phyloP scores from a whole-genome alignment of 2,113 vertebrate species.

The Lipophrys pholis region DNA sequence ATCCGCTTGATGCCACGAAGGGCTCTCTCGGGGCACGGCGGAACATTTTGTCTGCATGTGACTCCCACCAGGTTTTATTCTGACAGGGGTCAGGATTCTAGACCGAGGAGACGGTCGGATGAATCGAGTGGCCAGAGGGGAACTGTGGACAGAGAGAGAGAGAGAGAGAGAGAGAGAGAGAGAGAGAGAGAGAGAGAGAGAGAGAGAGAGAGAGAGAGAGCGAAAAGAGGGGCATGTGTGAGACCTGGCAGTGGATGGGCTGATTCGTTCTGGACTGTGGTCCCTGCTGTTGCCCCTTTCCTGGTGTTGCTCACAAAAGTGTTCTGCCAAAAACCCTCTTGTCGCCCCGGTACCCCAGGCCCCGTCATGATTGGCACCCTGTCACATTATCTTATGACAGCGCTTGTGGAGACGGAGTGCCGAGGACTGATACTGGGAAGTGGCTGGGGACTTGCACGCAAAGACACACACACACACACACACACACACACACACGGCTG shows the following conservation, averaged over 20 bases:
- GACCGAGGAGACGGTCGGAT: conserved; percentile 33
- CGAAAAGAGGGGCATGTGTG: conserved; percentile 42
- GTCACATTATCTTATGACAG: conserved; percentile 78
- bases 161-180: too few species aligned
- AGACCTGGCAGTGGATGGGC: conserved; percentile 54
- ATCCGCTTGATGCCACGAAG: conserved; percentile 42
- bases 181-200: too few species aligned
- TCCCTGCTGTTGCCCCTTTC: conserved; percentile 76
- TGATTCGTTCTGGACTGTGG: conserved; percentile 45
- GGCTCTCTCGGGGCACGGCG: conserved; percentile 48
- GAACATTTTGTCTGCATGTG: conserved; percentile 57
- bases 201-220: not conserved
- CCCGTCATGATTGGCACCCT: conserved; percentile 75
- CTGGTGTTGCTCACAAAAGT: conserved; percentile 75
- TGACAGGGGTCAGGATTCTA: conserved; percentile 47
- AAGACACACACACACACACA: not conserved
- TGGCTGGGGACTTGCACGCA: conserved; percentile 65
- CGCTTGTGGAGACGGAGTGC: conserved; percentile 59
- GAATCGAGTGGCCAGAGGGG: conserved; percentile 42
- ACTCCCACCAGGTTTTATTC: conserved; percentile 41
- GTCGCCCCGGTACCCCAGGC: conserved; percentile 71
- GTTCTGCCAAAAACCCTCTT: conserved; percentile 70
- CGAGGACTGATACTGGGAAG: conserved; percentile 68
- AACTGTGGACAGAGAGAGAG: not conserved
- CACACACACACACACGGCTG: conserved; percentile 14